Conservation (phyloP, 1,140 invertebrate species). For the Hypothenemus hampei region DNA sequence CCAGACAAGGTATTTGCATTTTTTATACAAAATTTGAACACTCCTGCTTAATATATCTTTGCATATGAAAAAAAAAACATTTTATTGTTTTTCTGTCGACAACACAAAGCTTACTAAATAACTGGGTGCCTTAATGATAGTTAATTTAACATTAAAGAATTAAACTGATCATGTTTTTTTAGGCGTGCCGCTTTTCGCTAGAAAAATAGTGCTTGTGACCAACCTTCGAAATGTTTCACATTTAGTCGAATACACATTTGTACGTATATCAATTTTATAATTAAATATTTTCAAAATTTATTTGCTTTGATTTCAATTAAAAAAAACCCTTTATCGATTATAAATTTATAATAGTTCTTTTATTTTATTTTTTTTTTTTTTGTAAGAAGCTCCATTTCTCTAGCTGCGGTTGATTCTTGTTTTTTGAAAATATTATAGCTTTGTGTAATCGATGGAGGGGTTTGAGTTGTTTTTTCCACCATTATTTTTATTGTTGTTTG, state of each 20-base stretch:
- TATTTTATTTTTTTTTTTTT: no score
- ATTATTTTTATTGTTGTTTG: no score
- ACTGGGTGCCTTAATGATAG: not conserved
- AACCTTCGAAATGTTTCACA: not conserved
- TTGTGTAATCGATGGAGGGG: conserved; percentile 21
- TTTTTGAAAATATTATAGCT: not conserved
- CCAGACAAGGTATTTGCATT: no score
- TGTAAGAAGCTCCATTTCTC: conserved; percentile 22
- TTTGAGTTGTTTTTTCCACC: not conserved
- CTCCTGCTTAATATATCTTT: no score
- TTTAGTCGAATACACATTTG: not conserved
- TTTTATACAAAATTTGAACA: no score
- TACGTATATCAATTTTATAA: no score
- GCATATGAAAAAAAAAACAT: no score
- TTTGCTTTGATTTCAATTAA: conserved; percentile 6
- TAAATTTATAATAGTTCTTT: no score
- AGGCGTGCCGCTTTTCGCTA: conserved; percentile 22
- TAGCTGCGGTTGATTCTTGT: not conserved
- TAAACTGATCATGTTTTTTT: conserved; percentile 11
- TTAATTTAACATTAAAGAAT: not conserved
- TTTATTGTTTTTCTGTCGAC: not conserved
- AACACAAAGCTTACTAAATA: not conserved
- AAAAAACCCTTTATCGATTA: conserved; percentile 21
- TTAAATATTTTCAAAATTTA: not conserved
- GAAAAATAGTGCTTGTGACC: conserved; percentile 17